Evolutionary conservation across 2,113 vertebrate genomes (phyloP).

Genomic region (Salvelinus fontinalis): DNA sequence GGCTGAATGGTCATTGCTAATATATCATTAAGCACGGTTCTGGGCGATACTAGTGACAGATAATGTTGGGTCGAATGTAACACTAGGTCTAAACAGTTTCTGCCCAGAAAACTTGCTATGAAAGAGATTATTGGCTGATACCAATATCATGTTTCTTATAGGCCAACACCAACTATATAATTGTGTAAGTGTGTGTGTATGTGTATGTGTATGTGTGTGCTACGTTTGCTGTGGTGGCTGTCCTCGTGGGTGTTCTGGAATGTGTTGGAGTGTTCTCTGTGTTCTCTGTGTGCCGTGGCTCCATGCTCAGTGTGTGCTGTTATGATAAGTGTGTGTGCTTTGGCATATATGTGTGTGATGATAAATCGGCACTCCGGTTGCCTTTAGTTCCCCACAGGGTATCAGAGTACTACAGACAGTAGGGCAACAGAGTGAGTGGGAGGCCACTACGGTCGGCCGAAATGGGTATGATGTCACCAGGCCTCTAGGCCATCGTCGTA

Average conservation of each 20-base stretch:
- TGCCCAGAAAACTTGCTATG: neutral
- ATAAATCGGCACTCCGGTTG: neutral
- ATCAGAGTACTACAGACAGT: neutral
- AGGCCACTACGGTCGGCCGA: neutral
- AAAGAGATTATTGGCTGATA: neutral
- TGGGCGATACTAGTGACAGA: too few relatives aligned
- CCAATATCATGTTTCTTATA: neutral
- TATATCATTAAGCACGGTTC: too few relatives aligned
- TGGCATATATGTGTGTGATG: neutral
- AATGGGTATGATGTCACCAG: slow-evolving; percentile 39
- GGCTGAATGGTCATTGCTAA: too few relatives aligned
- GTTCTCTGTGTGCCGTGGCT: slow-evolving; percentile 1
- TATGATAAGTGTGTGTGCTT: slow-evolving; percentile 4
- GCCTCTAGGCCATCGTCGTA: neutral
- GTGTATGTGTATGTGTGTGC: neutral
- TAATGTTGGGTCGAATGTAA: too few relatives aligned
- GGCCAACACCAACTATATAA: too few relatives aligned
- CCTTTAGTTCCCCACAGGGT: neutral
- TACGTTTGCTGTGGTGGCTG: neutral
- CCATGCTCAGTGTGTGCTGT: neutral
- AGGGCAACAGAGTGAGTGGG: slow-evolving; percentile 14
- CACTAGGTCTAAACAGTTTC: too few relatives aligned
- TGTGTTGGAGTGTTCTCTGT: neutral
- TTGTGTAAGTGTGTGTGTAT: neutral
- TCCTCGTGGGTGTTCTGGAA: slow-evolving; percentile 17